Percentiles rank a stretch among this genome's conserved stretches.
Evolutionary conservation across 2,797 vertebrate genomes (phyloP).

Genomic region (Manis crassicaudata): DNA sequence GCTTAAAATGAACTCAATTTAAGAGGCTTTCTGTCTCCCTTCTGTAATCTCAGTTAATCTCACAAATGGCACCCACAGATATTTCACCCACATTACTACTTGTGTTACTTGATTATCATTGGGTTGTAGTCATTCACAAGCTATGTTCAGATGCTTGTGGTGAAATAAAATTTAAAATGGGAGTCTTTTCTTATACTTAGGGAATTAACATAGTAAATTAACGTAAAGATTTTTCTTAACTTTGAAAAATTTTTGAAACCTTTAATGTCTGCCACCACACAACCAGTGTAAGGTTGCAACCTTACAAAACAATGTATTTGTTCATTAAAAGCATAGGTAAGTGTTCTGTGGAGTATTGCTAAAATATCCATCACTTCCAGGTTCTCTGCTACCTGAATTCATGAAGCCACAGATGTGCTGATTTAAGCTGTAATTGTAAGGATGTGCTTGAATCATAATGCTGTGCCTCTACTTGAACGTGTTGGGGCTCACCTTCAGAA

Average conservation of each 20-base stretch:
- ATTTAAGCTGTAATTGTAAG: neutral
- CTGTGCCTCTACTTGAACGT: neutral
- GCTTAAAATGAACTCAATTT: neutral
- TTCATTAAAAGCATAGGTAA: neutral
- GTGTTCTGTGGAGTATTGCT: neutral
- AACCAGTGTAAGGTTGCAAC: neutral
- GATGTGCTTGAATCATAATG: neutral
- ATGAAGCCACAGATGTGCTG: neutral
- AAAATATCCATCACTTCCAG: neutral
- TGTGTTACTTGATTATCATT: neutral
- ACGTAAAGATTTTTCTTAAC: neutral
- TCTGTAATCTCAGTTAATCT: neutral
- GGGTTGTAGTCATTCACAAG: neutral
- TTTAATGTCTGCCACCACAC: neutral
- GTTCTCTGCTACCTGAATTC: neutral
- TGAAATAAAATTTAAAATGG: neutral
- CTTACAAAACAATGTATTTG: neutral
- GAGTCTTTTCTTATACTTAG: neutral
- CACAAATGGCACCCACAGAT: neutral
- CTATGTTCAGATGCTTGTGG: neutral
- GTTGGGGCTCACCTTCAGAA: neutral
- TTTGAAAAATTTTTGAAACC: neutral
- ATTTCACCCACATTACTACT: neutral
- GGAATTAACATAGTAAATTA: neutral
- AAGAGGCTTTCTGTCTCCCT: conserved; percentile 6